Evolutionary conservation across 2,113 vertebrate species (phyloP).

Genomic region (Melanerpes aurifrons): DNA sequence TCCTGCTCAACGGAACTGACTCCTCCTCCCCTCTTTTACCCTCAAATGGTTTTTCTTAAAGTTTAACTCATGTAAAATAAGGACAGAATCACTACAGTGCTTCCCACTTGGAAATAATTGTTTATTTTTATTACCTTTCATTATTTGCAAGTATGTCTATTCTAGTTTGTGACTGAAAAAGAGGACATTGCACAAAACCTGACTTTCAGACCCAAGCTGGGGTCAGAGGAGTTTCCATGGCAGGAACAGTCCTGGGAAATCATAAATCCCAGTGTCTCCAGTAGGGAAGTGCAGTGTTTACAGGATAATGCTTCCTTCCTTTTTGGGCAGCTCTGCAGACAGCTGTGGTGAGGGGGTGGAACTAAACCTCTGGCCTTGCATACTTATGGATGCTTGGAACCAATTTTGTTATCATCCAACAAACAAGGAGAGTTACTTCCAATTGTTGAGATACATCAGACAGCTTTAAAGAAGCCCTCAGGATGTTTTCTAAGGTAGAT

Average conservation of each 20-base stretch:
- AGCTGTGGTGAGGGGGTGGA: slow-evolving; percentile 62
- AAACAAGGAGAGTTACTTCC: neutral
- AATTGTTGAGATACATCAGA: neutral
- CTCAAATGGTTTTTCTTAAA: neutral
- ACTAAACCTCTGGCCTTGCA: slow-evolving; percentile 9
- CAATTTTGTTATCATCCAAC: neutral
- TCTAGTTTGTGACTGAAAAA: neutral
- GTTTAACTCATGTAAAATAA: slow-evolving; percentile 1
- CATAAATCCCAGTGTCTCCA: slow-evolving; percentile 17
- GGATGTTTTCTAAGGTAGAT: neutral
- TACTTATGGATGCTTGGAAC: slow-evolving; percentile 7
- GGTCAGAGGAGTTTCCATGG: neutral
- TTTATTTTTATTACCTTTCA: neutral
- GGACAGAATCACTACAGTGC: neutral
- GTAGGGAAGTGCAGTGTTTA: slow-evolving; percentile 38
- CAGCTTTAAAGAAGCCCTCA: neutral
- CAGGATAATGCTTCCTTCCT: slow-evolving; percentile 24
- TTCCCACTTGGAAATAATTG: neutral
- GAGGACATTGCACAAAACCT: neutral
- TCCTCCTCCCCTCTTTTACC: neutral
- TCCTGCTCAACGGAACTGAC: neutral
- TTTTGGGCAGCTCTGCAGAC: slow-evolving; percentile 48
- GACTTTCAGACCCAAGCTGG: neutral
- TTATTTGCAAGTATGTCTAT: neutral
- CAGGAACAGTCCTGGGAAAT: neutral